Evolutionary conservation across 2,888 invertebrate species (phyloP).

Genomic region (Drosophila merina): DNA sequence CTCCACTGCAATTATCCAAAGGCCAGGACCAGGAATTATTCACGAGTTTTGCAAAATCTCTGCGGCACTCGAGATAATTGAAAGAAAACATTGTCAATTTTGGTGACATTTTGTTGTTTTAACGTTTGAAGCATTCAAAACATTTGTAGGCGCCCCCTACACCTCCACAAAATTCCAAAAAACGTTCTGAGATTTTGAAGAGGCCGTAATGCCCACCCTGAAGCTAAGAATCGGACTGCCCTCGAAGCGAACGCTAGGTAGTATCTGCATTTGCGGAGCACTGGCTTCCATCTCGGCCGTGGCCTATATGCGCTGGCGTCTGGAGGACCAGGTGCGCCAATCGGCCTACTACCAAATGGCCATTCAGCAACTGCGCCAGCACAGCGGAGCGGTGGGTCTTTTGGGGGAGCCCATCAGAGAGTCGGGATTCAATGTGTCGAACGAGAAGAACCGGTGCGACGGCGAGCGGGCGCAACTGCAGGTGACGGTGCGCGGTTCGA

Average conservation of each 20-base stretch:
- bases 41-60: not conserved
- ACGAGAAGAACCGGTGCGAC: slow-evolving; percentile 85
- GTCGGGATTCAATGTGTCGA: slow-evolving; percentile 86
- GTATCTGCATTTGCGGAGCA: slow-evolving; percentile 88
- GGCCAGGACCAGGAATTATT: slow-evolving; percentile 26
- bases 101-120: slow-evolving; percentile 1
- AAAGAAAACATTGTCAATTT: slow-evolving; percentile 19
- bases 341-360: slow-evolving; percentile 88
- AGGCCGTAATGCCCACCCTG: slow-evolving; percentile 32
- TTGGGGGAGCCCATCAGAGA: slow-evolving; percentile 91
- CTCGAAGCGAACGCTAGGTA: slow-evolving; percentile 86
- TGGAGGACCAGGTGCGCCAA: slow-evolving; percentile 85
- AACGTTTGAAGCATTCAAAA: slow-evolving; percentile 1
- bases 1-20: slow-evolving; percentile 58
- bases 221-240: slow-evolving; percentile 70
- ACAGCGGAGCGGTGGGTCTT: slow-evolving; percentile 85
- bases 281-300: slow-evolving; percentile 83
- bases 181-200: not conserved
- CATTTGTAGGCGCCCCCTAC: slow-evolving; percentile 1
- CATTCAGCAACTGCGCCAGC: slow-evolving; percentile 85
- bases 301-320: slow-evolving; percentile 83
- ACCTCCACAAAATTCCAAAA: not conserved
- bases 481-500: slow-evolving; percentile 88
- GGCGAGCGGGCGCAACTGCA: slow-evolving; percentile 86
- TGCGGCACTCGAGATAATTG: not conserved